These are phyloP conservation scores for Panthera uncia DNA, from an alignment of 2,113 vertebrate genomes.

Conservation along the genomic window DNA sequence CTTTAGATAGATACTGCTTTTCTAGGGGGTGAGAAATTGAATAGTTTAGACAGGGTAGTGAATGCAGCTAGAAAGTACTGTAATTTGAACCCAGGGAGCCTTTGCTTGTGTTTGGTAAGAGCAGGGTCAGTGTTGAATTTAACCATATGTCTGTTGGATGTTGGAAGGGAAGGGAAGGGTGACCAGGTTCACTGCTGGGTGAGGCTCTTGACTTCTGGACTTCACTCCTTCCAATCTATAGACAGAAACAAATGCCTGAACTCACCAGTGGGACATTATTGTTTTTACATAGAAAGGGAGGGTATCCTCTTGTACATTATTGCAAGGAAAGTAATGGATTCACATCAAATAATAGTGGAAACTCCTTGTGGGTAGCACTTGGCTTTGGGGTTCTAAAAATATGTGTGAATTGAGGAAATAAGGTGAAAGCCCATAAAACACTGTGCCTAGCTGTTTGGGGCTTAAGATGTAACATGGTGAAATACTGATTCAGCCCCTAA, in stretches of 20 bases:
- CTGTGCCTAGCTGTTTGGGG: not conserved
- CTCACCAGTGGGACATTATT: not conserved
- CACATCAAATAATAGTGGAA: not conserved
- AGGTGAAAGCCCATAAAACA: not conserved
- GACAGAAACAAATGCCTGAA: not conserved
- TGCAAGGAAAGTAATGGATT: not conserved
- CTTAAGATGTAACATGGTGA: not conserved
- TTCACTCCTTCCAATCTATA: not conserved
- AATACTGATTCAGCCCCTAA: not conserved
- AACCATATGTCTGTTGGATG: not conserved
- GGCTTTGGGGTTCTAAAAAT: not conserved
- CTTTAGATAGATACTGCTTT: not conserved
- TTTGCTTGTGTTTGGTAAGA: not conserved
- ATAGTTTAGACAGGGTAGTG: not conserved
- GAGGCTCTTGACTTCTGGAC: not conserved
- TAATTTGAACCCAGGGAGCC: not conserved
- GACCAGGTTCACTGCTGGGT: not conserved
- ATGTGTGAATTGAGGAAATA: not conserved
- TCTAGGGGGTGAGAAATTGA: not conserved
- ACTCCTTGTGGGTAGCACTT: not conserved
- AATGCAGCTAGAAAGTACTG: not conserved
- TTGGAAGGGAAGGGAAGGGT: not conserved
- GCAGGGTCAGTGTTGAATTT: not conserved
- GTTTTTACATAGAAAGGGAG: not conserved
- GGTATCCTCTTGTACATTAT: not conserved